phyloP scores from a whole-genome alignment of 2,113 vertebrate species.

The Paramisgurnus dabryanus region DNA sequence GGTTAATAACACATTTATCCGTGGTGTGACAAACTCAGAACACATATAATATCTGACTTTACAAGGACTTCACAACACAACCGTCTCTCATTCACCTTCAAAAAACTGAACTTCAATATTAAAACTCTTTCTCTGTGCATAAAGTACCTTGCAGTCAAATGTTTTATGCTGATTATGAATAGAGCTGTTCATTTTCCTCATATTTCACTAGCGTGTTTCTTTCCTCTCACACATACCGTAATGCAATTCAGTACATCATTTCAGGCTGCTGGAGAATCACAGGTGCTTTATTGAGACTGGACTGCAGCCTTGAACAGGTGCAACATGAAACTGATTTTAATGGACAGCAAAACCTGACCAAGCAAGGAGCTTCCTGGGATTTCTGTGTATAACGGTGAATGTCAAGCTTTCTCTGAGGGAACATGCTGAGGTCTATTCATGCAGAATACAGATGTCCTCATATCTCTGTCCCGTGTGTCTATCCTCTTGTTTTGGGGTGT shows the following conservation, averaged over 20 bases:
- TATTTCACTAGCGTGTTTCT: slow-evolving; percentile 35
- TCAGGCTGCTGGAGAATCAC: slow-evolving; percentile 1
- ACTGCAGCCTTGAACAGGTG: slow-evolving; percentile 24
- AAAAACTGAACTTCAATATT: neutral
- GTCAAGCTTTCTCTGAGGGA: slow-evolving; percentile 22
- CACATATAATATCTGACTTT: too few species aligned
- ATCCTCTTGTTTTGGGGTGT: neutral
- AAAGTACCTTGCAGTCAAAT: slow-evolving; percentile 15
- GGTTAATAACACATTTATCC: too few species aligned
- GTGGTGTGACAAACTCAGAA: too few species aligned
- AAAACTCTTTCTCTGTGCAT: neutral
- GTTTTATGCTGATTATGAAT: slow-evolving; percentile 33
- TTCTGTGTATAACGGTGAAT: slow-evolving; percentile 22
- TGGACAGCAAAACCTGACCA: slow-evolving; percentile 33
- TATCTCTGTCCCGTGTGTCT: slow-evolving; percentile 27
- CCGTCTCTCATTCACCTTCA: too few species aligned
- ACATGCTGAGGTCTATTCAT: slow-evolving; percentile 13
- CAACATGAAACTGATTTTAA: slow-evolving; percentile 37
- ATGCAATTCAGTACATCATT: slow-evolving; percentile 9
- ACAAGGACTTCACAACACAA: too few species aligned
- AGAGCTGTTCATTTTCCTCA: slow-evolving; percentile 11
- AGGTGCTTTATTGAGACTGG: slow-evolving; percentile 14
- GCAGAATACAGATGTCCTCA: slow-evolving; percentile 24
- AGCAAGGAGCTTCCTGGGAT: slow-evolving; percentile 35
- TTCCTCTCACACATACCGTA: neutral